Conservation (phyloP, 1,140 invertebrate species). For the Odontomachus brunneus region DNA sequence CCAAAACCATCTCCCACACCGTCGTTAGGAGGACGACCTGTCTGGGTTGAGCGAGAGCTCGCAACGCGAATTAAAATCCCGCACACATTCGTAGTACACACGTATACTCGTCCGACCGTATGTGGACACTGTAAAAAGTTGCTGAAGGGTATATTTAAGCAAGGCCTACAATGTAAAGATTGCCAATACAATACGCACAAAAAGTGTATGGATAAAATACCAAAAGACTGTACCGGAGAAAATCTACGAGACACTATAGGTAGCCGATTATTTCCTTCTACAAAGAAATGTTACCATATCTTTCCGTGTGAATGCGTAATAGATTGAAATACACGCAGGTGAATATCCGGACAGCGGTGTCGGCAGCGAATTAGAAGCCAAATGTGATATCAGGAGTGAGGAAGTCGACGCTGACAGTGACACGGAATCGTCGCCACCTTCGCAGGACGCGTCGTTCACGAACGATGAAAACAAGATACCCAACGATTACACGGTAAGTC, state of each 20-base stretch:
- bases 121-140: constrained; percentile 98
- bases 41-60: constrained; percentile 91
- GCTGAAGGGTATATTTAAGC: constrained; percentile 97
- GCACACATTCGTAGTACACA: constrained; percentile 96
- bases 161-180: constrained; percentile 98
- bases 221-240: constrained; percentile 98
- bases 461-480: constrained; percentile 79
- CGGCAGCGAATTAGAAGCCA: constrained; percentile 88
- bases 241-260: constrained; percentile 86
- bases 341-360: constrained; percentile 89
- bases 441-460: constrained; percentile 73
- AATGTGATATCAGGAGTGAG: constrained; percentile 84
- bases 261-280: constrained; percentile 62
- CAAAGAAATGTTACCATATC: background rate
- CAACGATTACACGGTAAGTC: constrained; percentile 78
- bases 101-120: constrained; percentile 97
- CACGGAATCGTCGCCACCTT: constrained; percentile 78
- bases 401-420: constrained; percentile 91
- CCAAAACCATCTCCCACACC: constrained; percentile 88
- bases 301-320: constrained; percentile 53
- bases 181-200: constrained; percentile 99
- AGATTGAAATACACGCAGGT: constrained; percentile 71
- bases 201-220: constrained; percentile 97
- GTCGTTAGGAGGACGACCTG: constrained; percentile 90
- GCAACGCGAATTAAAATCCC: constrained; percentile 93